Evolutionary conservation across 2,113 vertebrate genomes (phyloP).

Genomic region (Crotalus helleri): DNA sequence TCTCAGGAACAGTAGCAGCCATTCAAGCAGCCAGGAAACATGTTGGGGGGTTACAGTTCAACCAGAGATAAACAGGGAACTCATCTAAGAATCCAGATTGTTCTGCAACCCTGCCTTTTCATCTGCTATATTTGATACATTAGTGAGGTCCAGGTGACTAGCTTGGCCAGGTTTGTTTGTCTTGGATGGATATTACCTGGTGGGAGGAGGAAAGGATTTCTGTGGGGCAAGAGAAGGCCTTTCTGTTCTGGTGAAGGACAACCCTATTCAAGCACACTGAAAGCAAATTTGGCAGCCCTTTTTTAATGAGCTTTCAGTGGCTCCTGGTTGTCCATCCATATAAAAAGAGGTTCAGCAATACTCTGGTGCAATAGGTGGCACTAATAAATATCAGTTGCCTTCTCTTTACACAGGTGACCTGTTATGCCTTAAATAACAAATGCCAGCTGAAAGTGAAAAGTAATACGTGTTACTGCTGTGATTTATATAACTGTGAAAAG

Average conservation of each 20-base stretch:
- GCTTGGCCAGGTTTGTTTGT: background rate
- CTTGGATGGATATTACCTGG: background rate
- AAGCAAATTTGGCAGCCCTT: background rate
- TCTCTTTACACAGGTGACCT: conserved; percentile 77
- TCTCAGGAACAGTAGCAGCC: background rate
- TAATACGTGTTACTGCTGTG: conserved; percentile 94
- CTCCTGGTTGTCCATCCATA: background rate
- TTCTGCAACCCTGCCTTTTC: background rate
- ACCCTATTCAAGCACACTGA: background rate
- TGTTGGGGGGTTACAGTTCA: background rate
- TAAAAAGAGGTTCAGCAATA: background rate
- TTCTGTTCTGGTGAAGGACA: background rate
- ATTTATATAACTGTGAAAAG: conserved; percentile 88
- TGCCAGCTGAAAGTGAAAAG: conserved; percentile 84
- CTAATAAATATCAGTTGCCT: background rate
- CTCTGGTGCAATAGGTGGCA: background rate
- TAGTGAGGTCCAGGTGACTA: background rate
- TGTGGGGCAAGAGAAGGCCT: background rate
- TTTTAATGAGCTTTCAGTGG: background rate
- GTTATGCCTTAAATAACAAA: conserved; percentile 68
- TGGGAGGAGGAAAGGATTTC: background rate
- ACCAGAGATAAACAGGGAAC: background rate
- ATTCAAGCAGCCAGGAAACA: background rate
- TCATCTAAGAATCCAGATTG: background rate
- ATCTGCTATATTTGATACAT: background rate